Percentiles rank a stretch among this genome's conserved stretches.
Evolutionary conservation across 37 sponge, comb jelly and placozoan species (phyloP).

Genomic region (Theonella swinhoei): DNA sequence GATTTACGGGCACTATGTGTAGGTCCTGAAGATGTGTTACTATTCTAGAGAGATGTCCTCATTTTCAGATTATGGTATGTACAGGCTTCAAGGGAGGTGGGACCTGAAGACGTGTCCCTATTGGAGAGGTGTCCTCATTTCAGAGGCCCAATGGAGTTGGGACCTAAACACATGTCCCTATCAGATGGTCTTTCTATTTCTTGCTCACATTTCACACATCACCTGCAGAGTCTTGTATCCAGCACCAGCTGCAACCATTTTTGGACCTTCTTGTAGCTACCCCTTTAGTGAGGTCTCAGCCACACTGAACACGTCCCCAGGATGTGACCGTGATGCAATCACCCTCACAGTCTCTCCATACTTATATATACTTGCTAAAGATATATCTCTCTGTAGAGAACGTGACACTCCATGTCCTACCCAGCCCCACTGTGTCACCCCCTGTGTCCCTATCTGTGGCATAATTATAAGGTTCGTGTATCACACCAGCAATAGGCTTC

Average conservation of each 20-base stretch:
- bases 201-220: slow-evolving; percentile 34
- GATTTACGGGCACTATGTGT: too few relatives aligned
- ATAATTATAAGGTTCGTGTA: slow-evolving; percentile 82
- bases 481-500: slow-evolving; percentile 87
- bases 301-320: slow-evolving; percentile 65
- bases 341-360: slow-evolving; percentile 21
- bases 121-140: too few relatives aligned
- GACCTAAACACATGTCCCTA: too few relatives aligned
- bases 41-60: too few relatives aligned
- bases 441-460: not conserved
- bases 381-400: not conserved
- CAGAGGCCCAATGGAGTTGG: too few relatives aligned
- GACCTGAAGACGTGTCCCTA: too few relatives aligned
- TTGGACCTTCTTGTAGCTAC: slow-evolving; percentile 25
- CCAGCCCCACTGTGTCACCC: slow-evolving; percentile 87
- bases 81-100: too few relatives aligned
- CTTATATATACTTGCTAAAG: too few relatives aligned
- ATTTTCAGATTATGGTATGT: too few relatives aligned
- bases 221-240: slow-evolving; percentile 92
- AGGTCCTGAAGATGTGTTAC: too few relatives aligned
- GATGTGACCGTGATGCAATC: slow-evolving; percentile 91
- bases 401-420: slow-evolving; percentile 70
- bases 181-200: too few relatives aligned
- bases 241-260: slow-evolving; percentile 88
- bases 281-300: slow-evolving; percentile 30